A percentile compares a stretch with the other conserved stretches of the same genome.
These are phyloP conservation scores for Erebia ligea DNA, from an alignment of 2,888 invertebrate species.

Conservation along the genomic window DNA sequence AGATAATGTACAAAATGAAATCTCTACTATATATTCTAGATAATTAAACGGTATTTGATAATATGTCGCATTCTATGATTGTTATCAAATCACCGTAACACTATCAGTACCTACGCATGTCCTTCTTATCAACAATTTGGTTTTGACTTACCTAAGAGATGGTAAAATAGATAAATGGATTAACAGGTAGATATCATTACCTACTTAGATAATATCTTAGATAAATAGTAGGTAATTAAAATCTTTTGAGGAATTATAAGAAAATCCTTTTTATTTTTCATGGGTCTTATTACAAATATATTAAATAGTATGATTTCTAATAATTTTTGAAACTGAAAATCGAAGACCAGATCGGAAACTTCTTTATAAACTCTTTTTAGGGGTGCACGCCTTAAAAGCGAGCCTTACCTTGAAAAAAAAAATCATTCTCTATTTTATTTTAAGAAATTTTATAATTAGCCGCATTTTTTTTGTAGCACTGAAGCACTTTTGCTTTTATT, in stretches of 20 bases:
- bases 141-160: conserved; percentile 37
- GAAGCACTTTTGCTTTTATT: no score
- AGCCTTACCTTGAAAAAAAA: no score
- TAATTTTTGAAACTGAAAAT: no score
- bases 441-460: no score
- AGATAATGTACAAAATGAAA: conserved; percentile 40
- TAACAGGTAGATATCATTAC: background rate
- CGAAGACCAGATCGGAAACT: no score
- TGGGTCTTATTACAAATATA: background rate
- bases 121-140: conserved; percentile 29
- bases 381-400: no score
- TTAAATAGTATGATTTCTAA: no score
- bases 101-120: conserved; percentile 45
- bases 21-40: background rate
- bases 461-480: no score
- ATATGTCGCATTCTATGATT: conserved; percentile 52
- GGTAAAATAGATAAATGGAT: background rate
- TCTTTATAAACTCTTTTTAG: no score
- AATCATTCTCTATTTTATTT: no score
- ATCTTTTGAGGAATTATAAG: background rate
- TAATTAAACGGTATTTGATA: conserved; percentile 37
- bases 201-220: background rate
- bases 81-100: conserved; percentile 50
- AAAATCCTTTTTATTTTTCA: background rate
- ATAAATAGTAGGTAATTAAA: background rate